phyloP scores from a whole-genome alignment of 2,113 vertebrate genomes.

The Pseudorhombus dupliciocellatus region DNA sequence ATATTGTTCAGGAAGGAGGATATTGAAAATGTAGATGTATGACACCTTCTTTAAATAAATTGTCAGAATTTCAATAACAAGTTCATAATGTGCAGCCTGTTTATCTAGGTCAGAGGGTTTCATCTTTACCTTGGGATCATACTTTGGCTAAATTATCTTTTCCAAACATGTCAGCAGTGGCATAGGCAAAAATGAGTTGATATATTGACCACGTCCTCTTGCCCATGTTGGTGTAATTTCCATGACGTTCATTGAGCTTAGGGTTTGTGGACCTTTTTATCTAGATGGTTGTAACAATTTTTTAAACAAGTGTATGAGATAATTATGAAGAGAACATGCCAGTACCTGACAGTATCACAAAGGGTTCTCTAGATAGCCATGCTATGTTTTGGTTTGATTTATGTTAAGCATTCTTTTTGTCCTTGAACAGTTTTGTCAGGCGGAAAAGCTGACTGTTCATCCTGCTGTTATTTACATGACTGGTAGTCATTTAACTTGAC shows the following conservation, averaged over 20 bases:
- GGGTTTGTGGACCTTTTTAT: too few relatives aligned
- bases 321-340: too few relatives aligned
- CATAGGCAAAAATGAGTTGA: too few relatives aligned
- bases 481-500: slow-evolving; percentile 18
- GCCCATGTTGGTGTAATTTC: too few relatives aligned
- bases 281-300: too few relatives aligned
- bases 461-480: slow-evolving; percentile 16
- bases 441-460: slow-evolving; percentile 29
- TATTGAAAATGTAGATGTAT: neutral
- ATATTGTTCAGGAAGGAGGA: neutral
- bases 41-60: neutral
- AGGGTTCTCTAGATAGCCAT: too few relatives aligned
- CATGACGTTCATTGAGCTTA: too few relatives aligned
- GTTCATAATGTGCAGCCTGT: neutral
- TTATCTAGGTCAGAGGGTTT: neutral
- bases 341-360: too few relatives aligned
- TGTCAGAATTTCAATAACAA: neutral
- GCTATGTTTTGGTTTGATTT: neutral
- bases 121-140: neutral
- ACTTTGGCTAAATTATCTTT: too few relatives aligned
- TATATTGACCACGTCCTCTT: too few relatives aligned
- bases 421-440: neutral
- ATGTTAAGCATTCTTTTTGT: neutral
- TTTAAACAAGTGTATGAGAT: too few relatives aligned
- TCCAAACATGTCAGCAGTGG: too few relatives aligned